Conservation (phyloP, 2,888 invertebrate genomes). For the Cerastis rubricosa region DNA sequence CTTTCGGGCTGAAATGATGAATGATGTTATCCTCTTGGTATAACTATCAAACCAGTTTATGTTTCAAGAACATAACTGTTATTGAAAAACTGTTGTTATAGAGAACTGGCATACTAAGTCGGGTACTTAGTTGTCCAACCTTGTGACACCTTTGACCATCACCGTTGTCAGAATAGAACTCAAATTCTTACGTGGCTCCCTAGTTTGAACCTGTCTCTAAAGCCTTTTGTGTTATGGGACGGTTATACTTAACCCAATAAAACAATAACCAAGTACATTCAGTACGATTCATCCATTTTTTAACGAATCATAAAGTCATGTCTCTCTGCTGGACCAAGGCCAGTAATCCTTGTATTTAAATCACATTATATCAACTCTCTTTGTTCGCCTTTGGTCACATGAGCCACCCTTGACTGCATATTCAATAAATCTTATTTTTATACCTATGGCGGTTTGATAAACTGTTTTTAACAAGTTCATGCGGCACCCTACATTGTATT, state of each 20-base stretch:
- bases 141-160: not conserved
- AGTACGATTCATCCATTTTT: not conserved
- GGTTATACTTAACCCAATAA: not conserved
- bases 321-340: not conserved
- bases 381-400: not conserved
- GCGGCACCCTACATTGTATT: not conserved
- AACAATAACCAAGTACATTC: not conserved
- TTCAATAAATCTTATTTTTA: not conserved
- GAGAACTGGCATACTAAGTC: not conserved
- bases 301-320: not conserved
- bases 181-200: not conserved
- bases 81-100: not conserved
- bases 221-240: not conserved
- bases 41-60: not conserved
- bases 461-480: not conserved
- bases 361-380: not conserved
- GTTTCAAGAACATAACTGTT: not conserved
- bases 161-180: not conserved
- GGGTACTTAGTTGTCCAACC: no score
- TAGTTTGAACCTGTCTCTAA: not conserved
- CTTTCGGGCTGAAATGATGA: no score
- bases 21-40: not conserved
- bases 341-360: not conserved
- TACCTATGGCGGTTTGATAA: not conserved
- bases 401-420: not conserved